These are phyloP conservation scores for Listronotus bonariensis DNA, from an alignment of 1,140 invertebrate genomes.

Conservation along the genomic window DNA sequence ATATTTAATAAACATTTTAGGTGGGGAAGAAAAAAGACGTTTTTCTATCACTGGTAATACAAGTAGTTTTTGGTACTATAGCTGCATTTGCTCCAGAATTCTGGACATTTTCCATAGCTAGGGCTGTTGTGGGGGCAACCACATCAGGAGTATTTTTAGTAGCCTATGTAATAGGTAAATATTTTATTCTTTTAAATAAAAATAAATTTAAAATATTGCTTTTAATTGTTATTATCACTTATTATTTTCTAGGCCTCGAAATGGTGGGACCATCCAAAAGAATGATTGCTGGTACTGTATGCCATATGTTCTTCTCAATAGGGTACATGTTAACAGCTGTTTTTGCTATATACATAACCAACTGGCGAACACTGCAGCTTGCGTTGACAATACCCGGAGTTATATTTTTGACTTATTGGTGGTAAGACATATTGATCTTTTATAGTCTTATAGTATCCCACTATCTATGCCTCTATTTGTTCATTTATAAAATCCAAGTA, in stretches of 20 bases:
- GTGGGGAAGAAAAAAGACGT: constrained; percentile 72
- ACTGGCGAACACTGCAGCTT: constrained; percentile 78
- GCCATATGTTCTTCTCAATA: constrained; percentile 77
- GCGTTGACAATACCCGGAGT: constrained; percentile 72
- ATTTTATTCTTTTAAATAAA: background rate
- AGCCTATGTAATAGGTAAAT: constrained; percentile 75
- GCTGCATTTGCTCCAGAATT: constrained; percentile 71
- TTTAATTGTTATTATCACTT: too few relatives aligned
- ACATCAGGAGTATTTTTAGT: constrained; percentile 78
- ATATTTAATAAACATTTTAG: constrained; percentile 54
- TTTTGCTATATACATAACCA: constrained; percentile 72
- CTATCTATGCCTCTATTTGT: background rate
- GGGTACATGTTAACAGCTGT: constrained; percentile 74
- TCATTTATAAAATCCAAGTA: background rate
- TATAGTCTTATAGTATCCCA: too few relatives aligned
- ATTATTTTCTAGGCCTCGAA: constrained; percentile 76
- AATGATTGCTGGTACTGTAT: constrained; percentile 73
- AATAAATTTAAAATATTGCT: too few relatives aligned
- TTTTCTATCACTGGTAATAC: constrained; percentile 73
- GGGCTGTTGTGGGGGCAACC: constrained; percentile 73
- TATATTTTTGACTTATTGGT: constrained; percentile 76
- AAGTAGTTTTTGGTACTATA: constrained; percentile 68
- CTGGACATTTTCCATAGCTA: constrained; percentile 69
- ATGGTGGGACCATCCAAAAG: constrained; percentile 79
- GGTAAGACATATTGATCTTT: constrained; percentile 60